Conservation (phyloP, 2,113 vertebrate species). For the Zosterops borbonicus region DNA sequence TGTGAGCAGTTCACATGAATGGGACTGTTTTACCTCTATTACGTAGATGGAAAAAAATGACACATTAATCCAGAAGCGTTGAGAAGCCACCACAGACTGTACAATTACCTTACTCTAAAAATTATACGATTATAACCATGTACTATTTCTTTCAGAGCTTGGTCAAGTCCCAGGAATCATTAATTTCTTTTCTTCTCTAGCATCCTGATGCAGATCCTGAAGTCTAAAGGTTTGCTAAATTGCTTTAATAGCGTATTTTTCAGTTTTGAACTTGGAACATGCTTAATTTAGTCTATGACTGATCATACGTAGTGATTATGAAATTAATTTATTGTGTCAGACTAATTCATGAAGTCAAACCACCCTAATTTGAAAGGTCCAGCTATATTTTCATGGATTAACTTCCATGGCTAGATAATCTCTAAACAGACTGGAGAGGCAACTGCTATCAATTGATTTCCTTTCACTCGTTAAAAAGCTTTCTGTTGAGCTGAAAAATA, state of each 20-base stretch:
- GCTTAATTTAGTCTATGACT: neutral
- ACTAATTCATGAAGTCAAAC: neutral
- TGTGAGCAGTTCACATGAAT: neutral
- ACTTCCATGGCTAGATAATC: constrained; percentile 1
- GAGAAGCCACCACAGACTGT: neutral
- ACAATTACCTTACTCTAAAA: neutral
- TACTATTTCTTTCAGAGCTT: neutral
- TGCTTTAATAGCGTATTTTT: neutral
- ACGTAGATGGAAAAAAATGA: neutral
- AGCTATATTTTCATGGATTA: constrained; percentile 7
- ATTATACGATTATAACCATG: neutral
- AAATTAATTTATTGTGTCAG: neutral
- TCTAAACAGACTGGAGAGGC: constrained; percentile 13
- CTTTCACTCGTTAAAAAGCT: constrained; percentile 70
- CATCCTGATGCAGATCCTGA: neutral
- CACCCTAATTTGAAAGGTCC: neutral
- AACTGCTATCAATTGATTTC: constrained; percentile 75
- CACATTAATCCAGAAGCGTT: neutral
- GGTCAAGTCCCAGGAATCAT: neutral
- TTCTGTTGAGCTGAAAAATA: constrained; percentile 68
- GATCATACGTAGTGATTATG: neutral
- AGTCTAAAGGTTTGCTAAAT: neutral
- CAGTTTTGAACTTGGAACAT: neutral
- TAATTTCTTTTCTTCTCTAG: neutral
- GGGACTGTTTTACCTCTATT: neutral